Conservation (phyloP, 2,113 vertebrate genomes). For the Rhadina sibilatrix region DNA sequence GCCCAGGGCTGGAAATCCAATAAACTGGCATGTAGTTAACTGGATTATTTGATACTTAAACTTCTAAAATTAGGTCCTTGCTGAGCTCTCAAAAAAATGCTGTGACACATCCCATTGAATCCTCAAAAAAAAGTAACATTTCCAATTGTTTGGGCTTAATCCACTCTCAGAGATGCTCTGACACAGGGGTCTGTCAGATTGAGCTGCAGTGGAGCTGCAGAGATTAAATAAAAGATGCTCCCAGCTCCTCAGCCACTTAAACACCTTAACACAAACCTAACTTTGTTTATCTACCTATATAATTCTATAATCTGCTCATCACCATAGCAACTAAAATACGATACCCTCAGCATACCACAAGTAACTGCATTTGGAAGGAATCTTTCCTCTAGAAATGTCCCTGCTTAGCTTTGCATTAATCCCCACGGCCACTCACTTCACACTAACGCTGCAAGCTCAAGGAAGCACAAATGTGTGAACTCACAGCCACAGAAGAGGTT, state of each 20-base stretch:
- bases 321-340: not conserved
- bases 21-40: not conserved
- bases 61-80: not conserved
- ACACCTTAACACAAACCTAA: not conserved
- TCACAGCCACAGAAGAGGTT: not conserved
- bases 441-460: not conserved
- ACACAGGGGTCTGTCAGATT: not conserved
- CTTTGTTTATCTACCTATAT: not conserved
- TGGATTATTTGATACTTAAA: conserved; percentile 32
- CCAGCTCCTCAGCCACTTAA: not conserved
- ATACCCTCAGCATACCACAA: not conserved
- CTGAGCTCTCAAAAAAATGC: conserved; percentile 14
- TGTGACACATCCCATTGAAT: not conserved
- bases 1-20: conserved; percentile 15
- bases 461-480: conserved; percentile 46
- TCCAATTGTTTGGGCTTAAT: not conserved
- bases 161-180: not conserved
- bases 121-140: not conserved
- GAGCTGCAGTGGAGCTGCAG: not conserved
- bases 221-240: not conserved
- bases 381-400: not conserved
- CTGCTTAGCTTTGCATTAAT: conserved; percentile 20
- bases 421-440: conserved; percentile 18
- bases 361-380: not conserved
- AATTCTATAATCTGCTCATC: not conserved